Conservation (phyloP, 1,140 invertebrate species). For the Xylocopa sonorina region DNA sequence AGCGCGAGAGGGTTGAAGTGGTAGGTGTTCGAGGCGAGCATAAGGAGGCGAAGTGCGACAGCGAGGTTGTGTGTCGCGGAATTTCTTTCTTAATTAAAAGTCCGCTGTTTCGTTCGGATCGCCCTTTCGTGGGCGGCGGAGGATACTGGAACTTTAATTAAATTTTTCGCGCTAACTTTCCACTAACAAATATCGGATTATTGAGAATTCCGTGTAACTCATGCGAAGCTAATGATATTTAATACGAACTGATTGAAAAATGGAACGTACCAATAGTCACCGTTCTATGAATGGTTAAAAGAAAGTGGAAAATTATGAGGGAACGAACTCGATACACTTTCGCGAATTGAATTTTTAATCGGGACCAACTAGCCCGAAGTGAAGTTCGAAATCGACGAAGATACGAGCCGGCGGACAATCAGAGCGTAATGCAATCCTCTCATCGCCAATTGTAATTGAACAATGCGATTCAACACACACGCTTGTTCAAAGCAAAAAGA, state of each 20-base stretch:
- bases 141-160: conserved; percentile 15
- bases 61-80: not conserved
- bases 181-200: not conserved
- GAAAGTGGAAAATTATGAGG: no score
- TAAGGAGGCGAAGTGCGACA: not conserved
- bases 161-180: not conserved
- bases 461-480: not conserved
- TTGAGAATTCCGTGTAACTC: not conserved
- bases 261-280: no score
- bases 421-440: not conserved
- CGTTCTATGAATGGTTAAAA: no score
- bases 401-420: no score
- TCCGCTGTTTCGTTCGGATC: conserved; percentile 7
- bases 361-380: no score
- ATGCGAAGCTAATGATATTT: no score
- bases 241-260: no score
- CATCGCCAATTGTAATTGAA: not conserved
- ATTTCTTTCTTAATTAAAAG: conserved; percentile 21
- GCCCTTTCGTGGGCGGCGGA: not conserved
- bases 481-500: not conserved
- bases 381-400: no score
- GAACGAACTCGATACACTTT: no score
- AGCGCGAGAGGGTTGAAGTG: not conserved
- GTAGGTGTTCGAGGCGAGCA: not conserved
- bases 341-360: no score